Percentiles rank a stretch among this genome's conserved stretches.
Evolutionary conservation across 2,888 invertebrate genomes (phyloP).

Genomic region (Ornithoptera alexandrae): DNA sequence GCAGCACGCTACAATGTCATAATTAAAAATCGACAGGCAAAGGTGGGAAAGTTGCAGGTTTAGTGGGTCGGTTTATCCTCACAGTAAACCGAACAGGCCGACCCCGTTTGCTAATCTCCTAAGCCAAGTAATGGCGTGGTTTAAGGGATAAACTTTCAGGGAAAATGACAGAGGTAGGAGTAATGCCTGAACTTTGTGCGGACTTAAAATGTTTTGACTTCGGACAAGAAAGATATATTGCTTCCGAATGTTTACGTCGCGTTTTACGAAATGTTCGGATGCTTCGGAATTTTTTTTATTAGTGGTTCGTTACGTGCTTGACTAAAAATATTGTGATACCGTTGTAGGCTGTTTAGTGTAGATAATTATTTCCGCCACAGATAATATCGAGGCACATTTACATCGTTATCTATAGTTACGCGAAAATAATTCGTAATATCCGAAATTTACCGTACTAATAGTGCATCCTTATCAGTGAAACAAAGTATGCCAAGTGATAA

Average conservation of each 20-base stretch:
- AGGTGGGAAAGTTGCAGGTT: constrained; percentile 57
- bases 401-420: no score
- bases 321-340: no score
- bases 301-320: not conserved
- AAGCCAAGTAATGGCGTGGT: constrained; percentile 62
- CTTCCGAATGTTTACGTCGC: constrained; percentile 2
- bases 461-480: no score
- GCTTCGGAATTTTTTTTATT: constrained; percentile 2
- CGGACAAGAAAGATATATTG: constrained; percentile 26
- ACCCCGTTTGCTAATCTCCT: constrained; percentile 71
- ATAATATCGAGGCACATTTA: no score
- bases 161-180: constrained; percentile 25
- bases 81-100: constrained; percentile 30
- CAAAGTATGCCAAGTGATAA: no score
- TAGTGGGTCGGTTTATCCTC: constrained; percentile 61
- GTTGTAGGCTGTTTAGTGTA: no score
- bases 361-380: no score
- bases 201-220: constrained; percentile 28
- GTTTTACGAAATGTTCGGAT: not conserved
- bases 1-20: constrained; percentile 64
- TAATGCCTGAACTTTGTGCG: constrained; percentile 27
- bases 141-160: constrained; percentile 58
- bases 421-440: no score
- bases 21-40: constrained; percentile 66
- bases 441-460: no score